Base-by-base conservation (phyloP, 2,888 invertebrate genomes). In the Sinhomidia bicolor region DNA sequence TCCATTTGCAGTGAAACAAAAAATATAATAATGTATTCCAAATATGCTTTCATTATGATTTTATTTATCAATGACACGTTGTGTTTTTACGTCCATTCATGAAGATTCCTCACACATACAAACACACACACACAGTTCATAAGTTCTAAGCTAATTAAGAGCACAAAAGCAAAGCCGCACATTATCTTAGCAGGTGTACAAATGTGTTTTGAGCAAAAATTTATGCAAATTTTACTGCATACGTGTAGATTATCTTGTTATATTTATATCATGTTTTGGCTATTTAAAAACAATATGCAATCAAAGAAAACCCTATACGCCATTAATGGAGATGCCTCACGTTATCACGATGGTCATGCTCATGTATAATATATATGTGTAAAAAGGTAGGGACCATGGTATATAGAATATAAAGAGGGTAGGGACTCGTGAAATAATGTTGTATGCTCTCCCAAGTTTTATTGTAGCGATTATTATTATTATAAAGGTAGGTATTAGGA, bases 161-260 rank as follows among this genome's bases (percentile, higher is more conserved):
- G 6, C 17, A 12, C 12, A 12, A 65, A 36, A 82, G 44, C 20
- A 29, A 51, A 68, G 51, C 60, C 82, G 23, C 60, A 68, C 29
- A 62, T 20, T 62, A 60, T 80, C 23, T 78, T 51, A 44, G 20
- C 82, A 82, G 82, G 82, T 82, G 65, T 65, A 68, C 68, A 26
- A 82, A 82, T 82, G 82, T 65, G 29, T 82, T 82, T 32, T 65
- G 82, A 82, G 82, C 82, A 82, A 82, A 82, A 82, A 23, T 29
- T 26, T 82, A 82, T 82, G 82, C 82, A 68, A 82, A 82, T 82
- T 82, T 65, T 20, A 1, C 12, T 23, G 10, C 26, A 68, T 68
- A 1, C 7, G 0, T n/a, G 10, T 12, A 9, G 6, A 62, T 62
- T 62, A 14, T 26, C 62, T 23, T 29, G 62, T 60, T 60, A 14